Percentiles rank a stretch among this genome's conserved stretches.
These are phyloP conservation scores for Heteromyza rotundicornis DNA, from an alignment of 2,888 invertebrate species.

Conservation along the genomic window DNA sequence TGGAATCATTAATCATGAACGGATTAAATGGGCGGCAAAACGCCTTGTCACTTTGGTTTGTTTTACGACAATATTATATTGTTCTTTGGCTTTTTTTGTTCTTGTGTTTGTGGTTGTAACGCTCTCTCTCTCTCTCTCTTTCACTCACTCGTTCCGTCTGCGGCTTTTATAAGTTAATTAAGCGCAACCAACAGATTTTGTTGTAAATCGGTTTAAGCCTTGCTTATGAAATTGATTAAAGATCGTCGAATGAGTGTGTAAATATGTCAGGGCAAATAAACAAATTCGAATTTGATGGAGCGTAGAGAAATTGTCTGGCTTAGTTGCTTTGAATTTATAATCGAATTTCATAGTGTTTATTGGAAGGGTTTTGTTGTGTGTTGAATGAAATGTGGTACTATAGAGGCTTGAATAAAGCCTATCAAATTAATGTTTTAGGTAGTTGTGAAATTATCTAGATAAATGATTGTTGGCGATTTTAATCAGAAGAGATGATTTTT, in stretches of 20 bases:
- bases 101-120: not conserved
- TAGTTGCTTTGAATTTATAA: not conserved
- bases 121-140: too few relatives aligned
- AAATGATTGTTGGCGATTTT: too few relatives aligned
- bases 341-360: not conserved
- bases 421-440: too few relatives aligned
- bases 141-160: not conserved
- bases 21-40: not conserved
- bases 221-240: too few relatives aligned
- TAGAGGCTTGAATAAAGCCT: not conserved
- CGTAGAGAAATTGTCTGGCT: too few relatives aligned
- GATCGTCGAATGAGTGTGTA: too few relatives aligned
- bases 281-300: too few relatives aligned
- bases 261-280: too few relatives aligned
- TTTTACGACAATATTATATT: not conserved
- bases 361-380: not conserved
- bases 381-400: not conserved
- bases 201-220: too few relatives aligned
- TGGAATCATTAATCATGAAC: conserved; percentile 2
- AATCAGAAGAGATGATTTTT: too few relatives aligned
- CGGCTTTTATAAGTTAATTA: not conserved
- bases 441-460: too few relatives aligned
- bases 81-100: not conserved
- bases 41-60: not conserved
- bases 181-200: not conserved